These are phyloP conservation scores for Aldabrachelys gigantea DNA, from an alignment of 2,113 vertebrate species.

Conservation along the genomic window DNA sequence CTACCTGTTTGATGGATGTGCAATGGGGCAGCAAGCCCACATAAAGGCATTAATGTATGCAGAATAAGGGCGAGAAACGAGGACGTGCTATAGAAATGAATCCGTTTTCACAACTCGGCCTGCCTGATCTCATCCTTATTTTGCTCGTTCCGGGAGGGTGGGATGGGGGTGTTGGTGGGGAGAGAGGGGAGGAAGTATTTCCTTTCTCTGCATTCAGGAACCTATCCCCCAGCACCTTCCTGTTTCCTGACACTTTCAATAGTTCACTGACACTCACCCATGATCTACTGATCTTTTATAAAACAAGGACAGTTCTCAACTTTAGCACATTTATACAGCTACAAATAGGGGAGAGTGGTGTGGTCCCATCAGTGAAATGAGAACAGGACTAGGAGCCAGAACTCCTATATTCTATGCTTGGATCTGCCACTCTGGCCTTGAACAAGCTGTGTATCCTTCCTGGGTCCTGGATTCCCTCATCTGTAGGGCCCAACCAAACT, in stretches of 20 bases:
- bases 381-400: background rate
- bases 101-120: slow-evolving; percentile 38
- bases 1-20: background rate
- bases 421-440: background rate
- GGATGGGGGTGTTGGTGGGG: slow-evolving; percentile 37
- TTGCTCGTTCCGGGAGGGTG: slow-evolving; percentile 43
- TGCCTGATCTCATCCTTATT: slow-evolving; percentile 54
- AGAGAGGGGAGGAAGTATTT: slow-evolving; percentile 58
- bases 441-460: background rate
- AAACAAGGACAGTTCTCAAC: background rate
- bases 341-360: background rate
- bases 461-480: background rate
- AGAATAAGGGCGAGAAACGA: background rate
- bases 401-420: rapidly evolving
- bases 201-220: slow-evolving; percentile 7
- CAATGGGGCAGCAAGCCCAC: background rate
- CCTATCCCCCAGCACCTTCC: background rate
- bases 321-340: background rate
- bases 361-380: background rate
- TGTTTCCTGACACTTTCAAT: background rate
- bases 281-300: background rate
- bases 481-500: background rate
- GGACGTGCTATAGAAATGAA: slow-evolving; percentile 21
- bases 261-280: background rate
- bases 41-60: background rate